Base-by-base conservation (phyloP, 2,888 invertebrate genomes). In the Criorhina ranunculi region DNA sequence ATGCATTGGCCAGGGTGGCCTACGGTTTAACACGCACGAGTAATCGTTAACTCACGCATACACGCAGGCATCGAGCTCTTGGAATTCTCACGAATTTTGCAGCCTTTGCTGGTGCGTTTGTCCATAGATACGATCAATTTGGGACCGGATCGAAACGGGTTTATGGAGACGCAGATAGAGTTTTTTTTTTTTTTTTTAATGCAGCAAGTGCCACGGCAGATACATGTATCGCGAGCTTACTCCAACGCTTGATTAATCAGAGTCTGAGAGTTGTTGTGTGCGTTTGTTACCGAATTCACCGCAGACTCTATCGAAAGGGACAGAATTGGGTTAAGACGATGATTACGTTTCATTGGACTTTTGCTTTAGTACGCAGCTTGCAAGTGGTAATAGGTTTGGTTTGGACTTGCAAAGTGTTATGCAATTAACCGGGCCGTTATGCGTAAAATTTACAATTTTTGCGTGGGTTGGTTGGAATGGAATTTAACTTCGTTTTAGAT, bases 181-280 rank as follows among this genome's bases (percentile, higher is more conserved):
- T 51, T 12, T 57, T 60, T 59, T 57, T 11, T 51, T 35, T 60
- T 62, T 62, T 46, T 66, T 79, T 60, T 67, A 78, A 78, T 57
- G 66, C 49, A 83, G 78, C 79, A 83, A 83, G 82, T 83, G 82
- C 78, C 46, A 17, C 35, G 64, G 24, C n/a, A n/a, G n/a, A n/a
- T 24, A 24, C 64, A 19, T 60, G 70, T 66, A 60, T 51, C 31
- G 29, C 60, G 55, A 67, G 60, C 49, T 42, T 35, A 78, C 79
- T 83, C 83, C 83, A 83, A 83, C 83, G 83, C 79, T 83, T 79
- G 73, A 79, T 67, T 83, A 79, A 79, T 83, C 83, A 62, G 40
- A 73, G 62, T 37, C 44, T 78, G 33, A 33, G 19, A 35, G 44
- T 60, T 24, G 8, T 31, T 49, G 60, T 72, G 64, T 67, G 78